Evolutionary conservation across 2,888 invertebrate species (phyloP), one percentile per base, ranked within the genome.

Genomic region (Pegoplata infirma): DNA sequence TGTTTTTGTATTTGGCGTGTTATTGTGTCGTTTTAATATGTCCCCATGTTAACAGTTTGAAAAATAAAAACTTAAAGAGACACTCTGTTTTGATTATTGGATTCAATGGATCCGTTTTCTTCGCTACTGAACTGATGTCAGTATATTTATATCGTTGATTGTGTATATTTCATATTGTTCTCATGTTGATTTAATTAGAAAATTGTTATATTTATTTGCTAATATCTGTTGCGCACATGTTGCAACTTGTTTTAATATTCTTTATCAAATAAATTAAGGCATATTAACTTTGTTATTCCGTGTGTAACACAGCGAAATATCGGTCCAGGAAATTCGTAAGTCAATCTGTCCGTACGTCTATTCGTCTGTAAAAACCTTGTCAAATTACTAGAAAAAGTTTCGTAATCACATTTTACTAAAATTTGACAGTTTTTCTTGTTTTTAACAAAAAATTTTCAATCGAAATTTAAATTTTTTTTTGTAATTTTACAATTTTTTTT

Each of bases 181-280:
- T 40, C 14, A 58, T 59, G 44, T 25, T 44, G 40, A 59, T 59
- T 59, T 44, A 59, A 59, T 44, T 59, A 59, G 7, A 44, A 44
- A 59, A 59, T 59, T 59, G 44, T 44, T 59, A 17, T 44, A 21
- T 44, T 7, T 58, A 14, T n/a, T 58, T 16, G n/a, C n/a, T n/a
- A n/a, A n/a, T n/a, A n/a, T n/a, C n/a, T n/a, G 8, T 8, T 21
- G 40, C 5, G 40, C 36, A 12, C 10, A 58, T 23, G 8, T 44
- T 59, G 44, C 23, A n/a, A n/a, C 5, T 56, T n/a, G 12, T 36
- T 56, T 17, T 36, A n/a, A 5, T 36, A 36, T 12, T 3, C 36
- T 36, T 12, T 4, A 36, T n/a, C n/a, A n/a, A n/a, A n/a, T n/a
- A n/a, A n/a, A n/a, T n/a, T 1, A 36, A 4, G 12, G 36, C 12